Percentiles rank a stretch among this genome's conserved stretches.
Conservation (phyloP, 2,113 vertebrate genomes). For the Uria lomvia region DNA sequence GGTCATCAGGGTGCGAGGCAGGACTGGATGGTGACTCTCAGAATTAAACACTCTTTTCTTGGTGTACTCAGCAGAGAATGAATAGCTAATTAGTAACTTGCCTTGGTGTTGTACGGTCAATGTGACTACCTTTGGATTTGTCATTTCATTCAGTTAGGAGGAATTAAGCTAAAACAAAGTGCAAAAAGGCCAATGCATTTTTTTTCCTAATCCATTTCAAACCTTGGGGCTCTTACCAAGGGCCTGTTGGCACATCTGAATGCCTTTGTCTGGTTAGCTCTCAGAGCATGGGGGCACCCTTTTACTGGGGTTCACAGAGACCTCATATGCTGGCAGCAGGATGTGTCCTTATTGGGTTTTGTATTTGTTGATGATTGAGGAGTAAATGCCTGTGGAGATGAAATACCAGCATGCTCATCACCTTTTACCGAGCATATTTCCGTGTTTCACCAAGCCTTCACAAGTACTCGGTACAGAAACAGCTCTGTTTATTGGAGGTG, state of each 20-base stretch:
- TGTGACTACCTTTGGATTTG: constrained; percentile 4
- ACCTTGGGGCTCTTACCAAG: neutral
- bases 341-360: neutral
- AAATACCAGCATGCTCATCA: neutral
- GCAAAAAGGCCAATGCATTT: neutral
- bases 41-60: constrained; percentile 22
- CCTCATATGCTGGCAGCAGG: neutral
- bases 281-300: neutral
- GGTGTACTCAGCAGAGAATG: neutral
- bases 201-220: neutral
- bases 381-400: neutral
- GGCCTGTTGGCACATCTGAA: neutral
- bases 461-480: constrained; percentile 60
- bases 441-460: neutral
- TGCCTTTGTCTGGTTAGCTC: neutral
- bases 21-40: neutral
- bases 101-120: neutral
- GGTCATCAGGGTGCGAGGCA: neutral
- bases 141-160: neutral
- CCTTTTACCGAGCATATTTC: constrained; percentile 19
- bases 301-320: neutral
- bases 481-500: constrained; percentile 52
- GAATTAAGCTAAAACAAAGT: neutral
- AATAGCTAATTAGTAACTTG: constrained; percentile 43
- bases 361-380: neutral